phyloP scores from a whole-genome alignment of 1,140 invertebrate species.

The Tribolium castaneum region DNA sequence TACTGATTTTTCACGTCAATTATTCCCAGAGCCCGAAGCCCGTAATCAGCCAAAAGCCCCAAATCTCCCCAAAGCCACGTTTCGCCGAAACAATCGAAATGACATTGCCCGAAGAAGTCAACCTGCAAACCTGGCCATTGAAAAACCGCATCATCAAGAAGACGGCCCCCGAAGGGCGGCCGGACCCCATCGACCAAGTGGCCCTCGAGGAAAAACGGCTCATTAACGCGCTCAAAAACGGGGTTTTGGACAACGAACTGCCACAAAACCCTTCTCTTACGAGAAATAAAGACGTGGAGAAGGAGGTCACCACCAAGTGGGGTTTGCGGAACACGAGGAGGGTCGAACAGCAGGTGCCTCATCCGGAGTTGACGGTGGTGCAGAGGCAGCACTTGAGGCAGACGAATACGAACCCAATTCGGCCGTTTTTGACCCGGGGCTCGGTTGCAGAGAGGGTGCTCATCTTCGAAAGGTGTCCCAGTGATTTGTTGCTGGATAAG shows the following conservation, averaged over 20 bases:
- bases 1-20: too few species aligned
- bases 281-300: conserved; percentile 57
- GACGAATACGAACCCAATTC: conserved; percentile 72
- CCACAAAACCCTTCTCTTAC: conserved; percentile 12
- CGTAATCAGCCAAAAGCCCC: conserved; percentile 71
- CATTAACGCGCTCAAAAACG: conserved; percentile 81
- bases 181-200: conserved; percentile 63
- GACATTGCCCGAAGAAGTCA: conserved; percentile 62
- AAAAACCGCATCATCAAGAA: conserved; percentile 70
- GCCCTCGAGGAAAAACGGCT: conserved; percentile 82
- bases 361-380: conserved; percentile 75
- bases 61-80: conserved; percentile 67
- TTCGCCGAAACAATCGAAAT: conserved; percentile 70
- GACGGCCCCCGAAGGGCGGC: conserved; percentile 55
- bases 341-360: conserved; percentile 68
- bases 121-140: conserved; percentile 72
- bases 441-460: conserved; percentile 92
- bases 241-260: conserved; percentile 73
- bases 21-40: conserved; percentile 61
- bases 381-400: conserved; percentile 73
- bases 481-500: conserved; percentile 79
- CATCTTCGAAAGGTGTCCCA: conserved; percentile 92
- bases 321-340: conserved; percentile 61
- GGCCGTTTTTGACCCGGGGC: conserved; percentile 87
- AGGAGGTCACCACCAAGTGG: conserved; percentile 59